Conservation (phyloP, 2,888 invertebrate species). For the Baccha elongata region DNA sequence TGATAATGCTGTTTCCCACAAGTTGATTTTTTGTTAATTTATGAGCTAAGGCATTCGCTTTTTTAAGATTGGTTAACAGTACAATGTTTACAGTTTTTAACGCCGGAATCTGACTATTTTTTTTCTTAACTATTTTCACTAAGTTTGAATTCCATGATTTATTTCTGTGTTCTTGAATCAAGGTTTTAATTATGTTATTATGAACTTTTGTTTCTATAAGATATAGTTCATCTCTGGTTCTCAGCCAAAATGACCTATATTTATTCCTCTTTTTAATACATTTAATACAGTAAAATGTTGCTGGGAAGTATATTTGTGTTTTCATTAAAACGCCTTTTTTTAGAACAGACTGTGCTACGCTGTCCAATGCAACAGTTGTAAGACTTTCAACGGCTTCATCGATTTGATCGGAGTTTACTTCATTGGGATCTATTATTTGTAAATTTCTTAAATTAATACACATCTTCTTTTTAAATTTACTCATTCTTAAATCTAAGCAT, state of each 20-base stretch:
- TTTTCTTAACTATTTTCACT: too few species aligned
- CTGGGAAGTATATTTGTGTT: background rate
- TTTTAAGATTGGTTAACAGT: background rate
- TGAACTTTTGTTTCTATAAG: background rate
- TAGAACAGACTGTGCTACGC: background rate
- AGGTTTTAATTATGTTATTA: too few species aligned
- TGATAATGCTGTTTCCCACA: too few species aligned
- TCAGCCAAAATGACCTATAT: background rate
- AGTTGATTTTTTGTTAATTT: too few species aligned
- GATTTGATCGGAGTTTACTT: background rate
- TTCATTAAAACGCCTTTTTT: background rate
- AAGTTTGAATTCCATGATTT: too few species aligned
- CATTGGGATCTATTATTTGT: background rate
- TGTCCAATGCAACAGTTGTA: background rate
- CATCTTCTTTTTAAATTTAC: background rate
- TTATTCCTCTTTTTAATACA: background rate
- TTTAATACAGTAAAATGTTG: background rate
- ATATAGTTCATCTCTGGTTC: background rate
- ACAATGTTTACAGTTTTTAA: background rate
- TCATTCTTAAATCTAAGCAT: conserved; percentile 42
- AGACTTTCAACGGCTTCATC: background rate
- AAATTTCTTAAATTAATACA: background rate
- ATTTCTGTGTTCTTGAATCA: too few species aligned
- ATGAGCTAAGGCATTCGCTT: background rate
- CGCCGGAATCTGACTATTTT: background rate